phyloP scores from a whole-genome alignment of 2,113 vertebrate species.

The Atherinomorus stipes region DNA sequence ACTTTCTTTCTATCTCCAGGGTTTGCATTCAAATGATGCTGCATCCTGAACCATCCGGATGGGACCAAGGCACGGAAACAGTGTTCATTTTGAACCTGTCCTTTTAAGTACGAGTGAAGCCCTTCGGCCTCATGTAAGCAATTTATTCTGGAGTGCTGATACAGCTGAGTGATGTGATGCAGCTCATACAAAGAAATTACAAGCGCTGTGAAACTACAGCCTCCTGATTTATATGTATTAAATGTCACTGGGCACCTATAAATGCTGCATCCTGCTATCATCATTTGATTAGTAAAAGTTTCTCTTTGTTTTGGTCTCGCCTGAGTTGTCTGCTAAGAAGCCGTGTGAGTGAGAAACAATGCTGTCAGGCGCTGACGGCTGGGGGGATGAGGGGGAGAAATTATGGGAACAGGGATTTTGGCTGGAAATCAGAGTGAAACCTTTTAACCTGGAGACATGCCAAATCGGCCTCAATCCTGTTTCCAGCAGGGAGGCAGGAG shows the following conservation, averaged over 20 bases:
- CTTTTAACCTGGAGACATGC: slow-evolving; percentile 42
- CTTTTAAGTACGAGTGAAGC: slow-evolving; percentile 44
- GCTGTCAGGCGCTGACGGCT: slow-evolving; percentile 6
- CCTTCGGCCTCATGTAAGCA: slow-evolving; percentile 49
- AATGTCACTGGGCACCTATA: slow-evolving; percentile 35
- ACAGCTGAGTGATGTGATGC: slow-evolving; percentile 45
- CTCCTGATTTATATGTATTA: slow-evolving; percentile 42
- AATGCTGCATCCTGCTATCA: slow-evolving; percentile 15
- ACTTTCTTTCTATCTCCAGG: slow-evolving; percentile 54
- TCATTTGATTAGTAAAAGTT: slow-evolving; percentile 7
- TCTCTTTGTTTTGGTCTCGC: no score
- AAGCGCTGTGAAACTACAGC: slow-evolving; percentile 36
- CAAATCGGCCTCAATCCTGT: slow-evolving; percentile 33
- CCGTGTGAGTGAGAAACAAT: not conserved
- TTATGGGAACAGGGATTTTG: slow-evolving; percentile 23
- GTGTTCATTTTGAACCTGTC: slow-evolving; percentile 56
- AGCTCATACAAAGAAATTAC: slow-evolving; percentile 25
- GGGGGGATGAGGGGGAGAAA: slow-evolving; percentile 15
- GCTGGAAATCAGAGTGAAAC: slow-evolving; percentile 34
- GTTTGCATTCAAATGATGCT: slow-evolving; percentile 64
- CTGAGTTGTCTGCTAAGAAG: not conserved
- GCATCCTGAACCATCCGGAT: slow-evolving; percentile 65
- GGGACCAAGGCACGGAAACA: slow-evolving; percentile 59
- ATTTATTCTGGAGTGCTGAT: slow-evolving; percentile 59
- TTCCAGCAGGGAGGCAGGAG: not conserved